phyloP scores from a whole-genome alignment of 2,113 vertebrate genomes.

The Procavia capensis region DNA sequence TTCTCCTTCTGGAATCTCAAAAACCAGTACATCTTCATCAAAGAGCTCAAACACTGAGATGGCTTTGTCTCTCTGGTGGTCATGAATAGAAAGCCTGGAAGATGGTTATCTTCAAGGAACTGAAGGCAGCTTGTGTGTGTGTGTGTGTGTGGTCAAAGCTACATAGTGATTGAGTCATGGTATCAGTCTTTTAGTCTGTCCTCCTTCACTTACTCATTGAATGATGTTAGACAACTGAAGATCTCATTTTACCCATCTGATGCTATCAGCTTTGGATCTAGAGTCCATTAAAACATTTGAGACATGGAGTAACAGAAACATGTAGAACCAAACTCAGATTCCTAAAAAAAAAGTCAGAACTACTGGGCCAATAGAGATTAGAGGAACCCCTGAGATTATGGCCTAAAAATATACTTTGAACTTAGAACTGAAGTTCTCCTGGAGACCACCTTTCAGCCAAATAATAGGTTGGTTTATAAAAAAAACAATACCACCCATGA shows the following conservation, averaged over 20 bases:
- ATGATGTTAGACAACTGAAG: not conserved
- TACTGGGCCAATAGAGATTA: not conserved
- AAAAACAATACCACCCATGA: not conserved
- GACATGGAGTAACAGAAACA: not conserved
- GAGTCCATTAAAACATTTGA: not conserved
- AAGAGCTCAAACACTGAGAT: not conserved
- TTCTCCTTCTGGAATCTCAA: not conserved
- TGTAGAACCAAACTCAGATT: not conserved
- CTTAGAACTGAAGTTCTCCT: no score
- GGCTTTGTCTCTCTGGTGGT: not conserved
- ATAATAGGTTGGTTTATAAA: not conserved
- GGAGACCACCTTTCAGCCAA: not conserved
- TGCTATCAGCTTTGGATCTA: not conserved
- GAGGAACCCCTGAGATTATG: no score
- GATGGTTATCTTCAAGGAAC: not conserved
- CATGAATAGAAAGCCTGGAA: not conserved
- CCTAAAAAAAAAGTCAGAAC: not conserved
- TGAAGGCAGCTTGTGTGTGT: not conserved
- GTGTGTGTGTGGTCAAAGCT: no score
- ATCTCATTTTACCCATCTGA: not conserved
- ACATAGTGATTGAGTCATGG: not conserved
- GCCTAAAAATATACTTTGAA: no score
- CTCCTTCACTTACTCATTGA: not conserved
- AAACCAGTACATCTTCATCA: no score
- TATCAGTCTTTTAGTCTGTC: not conserved